Percentiles rank a stretch among this genome's conserved stretches.
Evolutionary conservation across 1,140 invertebrate species (phyloP).

Genomic region (Zaprionus capensis): DNA sequence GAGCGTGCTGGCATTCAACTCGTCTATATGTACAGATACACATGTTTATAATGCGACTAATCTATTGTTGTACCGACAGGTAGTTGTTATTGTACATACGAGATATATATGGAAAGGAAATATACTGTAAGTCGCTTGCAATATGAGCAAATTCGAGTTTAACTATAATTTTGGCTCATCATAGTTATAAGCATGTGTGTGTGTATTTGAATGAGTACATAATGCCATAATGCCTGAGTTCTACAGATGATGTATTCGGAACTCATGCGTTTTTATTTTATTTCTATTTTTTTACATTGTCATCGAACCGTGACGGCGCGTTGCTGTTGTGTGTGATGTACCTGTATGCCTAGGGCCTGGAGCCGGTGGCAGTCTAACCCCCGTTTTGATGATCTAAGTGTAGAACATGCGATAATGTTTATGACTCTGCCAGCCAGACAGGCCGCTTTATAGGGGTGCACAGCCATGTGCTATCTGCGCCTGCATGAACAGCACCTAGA

Average conservation of each 20-base stretch:
- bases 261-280: conserved; percentile 43
- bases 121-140: conserved; percentile 1
- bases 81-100: not conserved
- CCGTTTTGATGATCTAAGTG: conserved; percentile 77
- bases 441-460: conserved; percentile 67
- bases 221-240: conserved; percentile 20
- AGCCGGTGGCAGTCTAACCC: conserved; percentile 52
- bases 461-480: conserved; percentile 48
- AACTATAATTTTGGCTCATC: conserved; percentile 48
- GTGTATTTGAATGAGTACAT: conserved; percentile 22
- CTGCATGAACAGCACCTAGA: conserved; percentile 56
- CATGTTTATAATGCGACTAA: conserved; percentile 20
- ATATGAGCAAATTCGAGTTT: conserved; percentile 7
- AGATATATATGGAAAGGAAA: not conserved
- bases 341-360: conserved; percentile 47
- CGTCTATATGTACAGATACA: not conserved
- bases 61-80: conserved; percentile 18
- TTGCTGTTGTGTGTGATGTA: conserved; percentile 61
- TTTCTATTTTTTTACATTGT: conserved; percentile 63
- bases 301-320: conserved; percentile 77
- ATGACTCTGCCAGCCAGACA: conserved; percentile 41
- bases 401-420: conserved; percentile 81
- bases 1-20: conserved; percentile 21
- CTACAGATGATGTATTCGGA: conserved; percentile 57
- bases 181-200: conserved; percentile 10